phyloP scores from a whole-genome alignment of 2,888 invertebrate species.

The Pristionchus japonicus region DNA sequence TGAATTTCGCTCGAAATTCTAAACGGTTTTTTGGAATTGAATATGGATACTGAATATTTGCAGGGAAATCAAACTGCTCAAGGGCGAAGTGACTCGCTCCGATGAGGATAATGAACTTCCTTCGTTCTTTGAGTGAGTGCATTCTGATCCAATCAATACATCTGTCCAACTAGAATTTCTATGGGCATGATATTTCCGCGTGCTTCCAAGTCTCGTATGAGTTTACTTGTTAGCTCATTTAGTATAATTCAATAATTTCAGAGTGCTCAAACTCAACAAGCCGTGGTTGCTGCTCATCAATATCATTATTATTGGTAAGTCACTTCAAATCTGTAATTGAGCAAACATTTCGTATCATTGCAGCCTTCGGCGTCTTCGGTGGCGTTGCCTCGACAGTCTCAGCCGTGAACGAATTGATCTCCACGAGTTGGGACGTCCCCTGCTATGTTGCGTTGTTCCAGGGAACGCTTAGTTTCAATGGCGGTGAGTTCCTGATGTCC shows the following conservation, averaged over 20 bases:
- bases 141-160: too few species aligned
- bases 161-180: too few species aligned
- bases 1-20: neutral
- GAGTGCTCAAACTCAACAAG: conserved; percentile 9
- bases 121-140: neutral
- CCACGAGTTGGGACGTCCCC: neutral
- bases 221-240: too few species aligned
- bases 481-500: neutral
- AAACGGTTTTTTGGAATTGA: too few species aligned
- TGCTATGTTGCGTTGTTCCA: neutral
- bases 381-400: conserved; percentile 55
- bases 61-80: neutral
- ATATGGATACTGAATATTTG: too few species aligned
- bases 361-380: conserved; percentile 58
- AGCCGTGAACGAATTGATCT: conserved; percentile 48
- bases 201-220: too few species aligned
- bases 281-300: conserved; percentile 1
- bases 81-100: neutral
- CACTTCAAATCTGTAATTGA: too few species aligned
- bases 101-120: conserved; percentile 24
- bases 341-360: too few species aligned
- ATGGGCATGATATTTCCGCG: too few species aligned
- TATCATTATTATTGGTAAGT: conserved; percentile 16
- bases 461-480: neutral
- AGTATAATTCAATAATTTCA: neutral